phyloP scores from a whole-genome alignment of 2,888 invertebrate genomes.

The Apodemia hepburni region DNA sequence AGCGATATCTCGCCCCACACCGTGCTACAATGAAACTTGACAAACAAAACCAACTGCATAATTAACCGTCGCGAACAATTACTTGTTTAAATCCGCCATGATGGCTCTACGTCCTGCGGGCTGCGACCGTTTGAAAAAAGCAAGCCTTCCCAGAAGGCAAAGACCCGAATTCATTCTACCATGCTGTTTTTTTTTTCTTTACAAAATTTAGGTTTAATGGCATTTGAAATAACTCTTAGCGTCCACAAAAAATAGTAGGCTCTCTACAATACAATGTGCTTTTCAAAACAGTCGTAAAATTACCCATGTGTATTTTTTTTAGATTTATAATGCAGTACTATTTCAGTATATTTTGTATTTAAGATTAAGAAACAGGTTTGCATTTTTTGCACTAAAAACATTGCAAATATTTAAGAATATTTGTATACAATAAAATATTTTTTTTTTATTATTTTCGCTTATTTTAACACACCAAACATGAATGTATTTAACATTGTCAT shows the following conservation, averaged over 20 bases:
- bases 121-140: constrained; percentile 42
- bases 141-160: constrained; percentile 68
- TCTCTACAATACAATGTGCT: background rate
- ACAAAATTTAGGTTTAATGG: constrained; percentile 64
- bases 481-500: too few relatives aligned
- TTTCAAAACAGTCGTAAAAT: background rate
- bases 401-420: too few relatives aligned
- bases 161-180: constrained; percentile 48
- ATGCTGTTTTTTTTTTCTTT: constrained; percentile 52
- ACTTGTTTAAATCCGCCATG: constrained; percentile 68
- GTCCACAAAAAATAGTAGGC: background rate
- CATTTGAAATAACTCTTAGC: constrained; percentile 28
- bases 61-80: constrained; percentile 61
- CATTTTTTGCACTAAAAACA: too few relatives aligned
- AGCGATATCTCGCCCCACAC: constrained; percentile 28
- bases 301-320: background rate
- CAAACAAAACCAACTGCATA: constrained; percentile 61
- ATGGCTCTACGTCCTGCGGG: constrained; percentile 42
- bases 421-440: too few relatives aligned
- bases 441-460: too few relatives aligned
- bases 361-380: too few relatives aligned
- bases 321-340: too few relatives aligned
- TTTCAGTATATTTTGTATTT: too few relatives aligned
- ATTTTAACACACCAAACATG: too few relatives aligned
- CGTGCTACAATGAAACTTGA: constrained; percentile 18